phyloP scores from a whole-genome alignment of 1,140 invertebrate genomes.

The Zaprionus nigranus region DNA sequence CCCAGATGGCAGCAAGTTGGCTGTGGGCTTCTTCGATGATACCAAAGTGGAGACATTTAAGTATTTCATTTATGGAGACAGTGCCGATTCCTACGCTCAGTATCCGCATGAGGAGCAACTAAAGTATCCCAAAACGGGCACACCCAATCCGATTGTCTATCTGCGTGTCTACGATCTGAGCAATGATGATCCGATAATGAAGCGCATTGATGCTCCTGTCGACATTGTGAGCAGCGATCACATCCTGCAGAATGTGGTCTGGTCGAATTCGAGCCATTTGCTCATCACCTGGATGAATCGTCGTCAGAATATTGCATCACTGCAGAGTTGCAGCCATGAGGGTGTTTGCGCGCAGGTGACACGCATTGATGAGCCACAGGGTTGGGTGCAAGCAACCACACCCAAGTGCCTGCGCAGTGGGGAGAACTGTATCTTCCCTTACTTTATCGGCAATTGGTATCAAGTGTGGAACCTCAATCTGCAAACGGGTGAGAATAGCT shows the following conservation, averaged over 20 bases:
- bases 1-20: slow-evolving; percentile 90
- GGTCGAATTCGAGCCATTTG: slow-evolving; percentile 90
- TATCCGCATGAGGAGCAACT: slow-evolving; percentile 95
- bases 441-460: slow-evolving; percentile 79
- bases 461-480: slow-evolving; percentile 78
- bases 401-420: slow-evolving; percentile 62
- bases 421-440: slow-evolving; percentile 62
- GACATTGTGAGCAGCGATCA: slow-evolving; percentile 85
- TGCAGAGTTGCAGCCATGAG: slow-evolving; percentile 64
- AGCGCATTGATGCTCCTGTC: slow-evolving; percentile 83
- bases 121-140: slow-evolving; percentile 94
- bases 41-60: slow-evolving; percentile 88
- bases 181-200: slow-evolving; percentile 67
- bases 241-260: slow-evolving; percentile 88
- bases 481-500: slow-evolving; percentile 64
- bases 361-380: slow-evolving; percentile 66
- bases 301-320: slow-evolving; percentile 89
- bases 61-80: slow-evolving; percentile 87
- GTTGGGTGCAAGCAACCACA: slow-evolving; percentile 71
- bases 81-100: slow-evolving; percentile 87
- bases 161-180: slow-evolving; percentile 88
- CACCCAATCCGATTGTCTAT: slow-evolving; percentile 90
- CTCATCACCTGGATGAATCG: slow-evolving; percentile 94
- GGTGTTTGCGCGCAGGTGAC: slow-evolving; percentile 68
- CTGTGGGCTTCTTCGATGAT: slow-evolving; percentile 94